phyloP scores from a whole-genome alignment of 2,888 invertebrate species.

The Eretmocerus hayati region DNA sequence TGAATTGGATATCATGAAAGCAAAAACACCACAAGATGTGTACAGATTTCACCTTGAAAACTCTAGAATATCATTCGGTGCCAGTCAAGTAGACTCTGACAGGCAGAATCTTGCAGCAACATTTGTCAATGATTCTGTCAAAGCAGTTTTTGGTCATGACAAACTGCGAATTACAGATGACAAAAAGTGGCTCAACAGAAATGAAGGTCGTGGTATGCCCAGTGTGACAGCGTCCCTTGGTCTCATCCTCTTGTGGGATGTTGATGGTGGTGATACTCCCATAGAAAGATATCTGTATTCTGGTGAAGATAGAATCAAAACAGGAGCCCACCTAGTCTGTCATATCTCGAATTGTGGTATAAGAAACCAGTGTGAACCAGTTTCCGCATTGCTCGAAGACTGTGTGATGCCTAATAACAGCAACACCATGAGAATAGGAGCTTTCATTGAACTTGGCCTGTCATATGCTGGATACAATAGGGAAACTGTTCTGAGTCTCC shows the following conservation, averaged over 20 bases:
- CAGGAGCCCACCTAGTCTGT: conserved; percentile 90
- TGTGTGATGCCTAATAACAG: conserved; percentile 84
- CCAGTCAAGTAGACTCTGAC: conserved; percentile 85
- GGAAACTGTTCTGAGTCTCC: conserved; percentile 74
- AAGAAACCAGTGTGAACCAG: conserved; percentile 96
- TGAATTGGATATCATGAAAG: conserved; percentile 98
- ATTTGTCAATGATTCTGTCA: conserved; percentile 98
- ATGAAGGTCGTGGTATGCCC: conserved; percentile 96
- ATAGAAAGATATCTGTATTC: conserved; percentile 97
- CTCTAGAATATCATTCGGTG: conserved; percentile 65
- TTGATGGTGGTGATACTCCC: conserved; percentile 94
- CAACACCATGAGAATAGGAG: conserved; percentile 77
- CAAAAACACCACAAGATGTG: conserved; percentile 97
- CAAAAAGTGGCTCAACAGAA: conserved; percentile 78
- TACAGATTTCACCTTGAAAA: conserved; percentile 97
- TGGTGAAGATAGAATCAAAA: conserved; percentile 92
- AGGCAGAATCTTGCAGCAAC: conserved; percentile 94
- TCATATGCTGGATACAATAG: conserved; percentile 97
- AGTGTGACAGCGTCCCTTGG: conserved; percentile 96
- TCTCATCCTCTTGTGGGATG: conserved; percentile 94
- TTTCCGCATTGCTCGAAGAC: conserved; percentile 88
- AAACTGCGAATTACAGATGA: conserved; percentile 87
- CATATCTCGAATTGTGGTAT: conserved; percentile 98
- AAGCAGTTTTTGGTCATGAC: conserved; percentile 94
- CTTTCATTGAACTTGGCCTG: conserved; percentile 79